Evolutionary conservation across 2,888 invertebrate species (phyloP).

Genomic region (Coleophora deauratella): DNA sequence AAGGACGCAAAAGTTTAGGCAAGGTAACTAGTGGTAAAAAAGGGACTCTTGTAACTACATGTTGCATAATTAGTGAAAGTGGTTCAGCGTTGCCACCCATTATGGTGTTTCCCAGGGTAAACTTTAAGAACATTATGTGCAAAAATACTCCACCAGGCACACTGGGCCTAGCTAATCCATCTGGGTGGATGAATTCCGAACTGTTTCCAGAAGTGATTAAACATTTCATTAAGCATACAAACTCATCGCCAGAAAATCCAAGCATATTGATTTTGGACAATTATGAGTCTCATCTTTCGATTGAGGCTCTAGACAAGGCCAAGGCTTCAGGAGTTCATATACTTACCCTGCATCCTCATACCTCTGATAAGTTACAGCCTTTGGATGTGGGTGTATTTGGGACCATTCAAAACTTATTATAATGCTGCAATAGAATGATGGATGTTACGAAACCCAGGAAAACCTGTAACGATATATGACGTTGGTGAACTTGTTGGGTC

Average conservation of each 20-base stretch:
- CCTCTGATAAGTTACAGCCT: conserved; percentile 40
- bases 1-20: conserved; percentile 1
- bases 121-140: conserved; percentile 4
- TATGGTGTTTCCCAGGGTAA: conserved; percentile 8
- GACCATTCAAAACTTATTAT: conserved; percentile 28
- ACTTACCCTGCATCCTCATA: conserved; percentile 42
- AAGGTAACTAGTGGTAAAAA: conserved; percentile 13
- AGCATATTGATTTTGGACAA: conserved; percentile 10
- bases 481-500: conserved; percentile 19
- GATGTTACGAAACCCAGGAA: conserved; percentile 34
- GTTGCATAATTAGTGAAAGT: conserved; percentile 21
- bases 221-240: conserved; percentile 16
- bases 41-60: conserved; percentile 25
- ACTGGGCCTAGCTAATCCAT: conserved; percentile 5
- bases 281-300: conserved; percentile 8
- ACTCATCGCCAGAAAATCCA: conserved; percentile 5
- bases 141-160: conserved; percentile 4
- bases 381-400: conserved; percentile 36
- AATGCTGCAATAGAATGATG: conserved; percentile 25
- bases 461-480: conserved; percentile 35
- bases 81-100: conserved; percentile 1
- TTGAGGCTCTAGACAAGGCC: conserved; percentile 9
- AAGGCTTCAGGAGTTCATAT: conserved; percentile 16
- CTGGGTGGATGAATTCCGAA: conserved; percentile 12
- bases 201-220: conserved; percentile 15